Percentiles rank a stretch among this genome's conserved stretches.
Conservation (phyloP, 2,113 vertebrate genomes). For the Montifringilla adamsi region DNA sequence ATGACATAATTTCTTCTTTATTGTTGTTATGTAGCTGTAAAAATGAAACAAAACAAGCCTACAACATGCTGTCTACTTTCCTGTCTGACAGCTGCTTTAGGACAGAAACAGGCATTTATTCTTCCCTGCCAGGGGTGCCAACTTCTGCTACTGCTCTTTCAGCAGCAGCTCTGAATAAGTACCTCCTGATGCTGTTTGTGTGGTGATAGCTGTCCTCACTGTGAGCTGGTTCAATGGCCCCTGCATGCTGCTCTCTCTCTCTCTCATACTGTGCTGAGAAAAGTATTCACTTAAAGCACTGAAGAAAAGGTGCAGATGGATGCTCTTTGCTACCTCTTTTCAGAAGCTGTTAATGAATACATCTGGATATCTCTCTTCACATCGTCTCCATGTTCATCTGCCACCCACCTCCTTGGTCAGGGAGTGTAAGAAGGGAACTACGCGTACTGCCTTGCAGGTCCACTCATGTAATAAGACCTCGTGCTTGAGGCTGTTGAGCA, state of each 20-base stretch:
- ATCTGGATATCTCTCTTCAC: not conserved
- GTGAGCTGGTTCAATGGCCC: not conserved
- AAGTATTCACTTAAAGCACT: not conserved
- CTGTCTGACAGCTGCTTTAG: not conserved
- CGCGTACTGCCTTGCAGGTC: not conserved
- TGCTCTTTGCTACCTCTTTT: not conserved
- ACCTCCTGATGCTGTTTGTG: not conserved
- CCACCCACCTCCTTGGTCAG: not conserved
- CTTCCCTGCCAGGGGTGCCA: not conserved
- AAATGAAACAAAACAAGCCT: conserved; percentile 9
- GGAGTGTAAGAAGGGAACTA: not conserved
- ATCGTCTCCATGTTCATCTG: not conserved
- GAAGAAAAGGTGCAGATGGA: not conserved
- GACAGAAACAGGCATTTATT: conserved; percentile 16
- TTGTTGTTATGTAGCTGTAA: not conserved
- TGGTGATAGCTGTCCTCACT: not conserved
- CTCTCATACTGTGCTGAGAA: not conserved
- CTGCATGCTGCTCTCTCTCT: not conserved
- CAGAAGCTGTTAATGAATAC: not conserved
- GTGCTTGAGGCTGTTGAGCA: not conserved
- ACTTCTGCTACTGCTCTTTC: not conserved
- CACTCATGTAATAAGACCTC: not conserved
- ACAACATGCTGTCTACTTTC: not conserved
- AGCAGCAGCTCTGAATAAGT: not conserved
- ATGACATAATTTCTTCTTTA: not conserved